Evolutionary conservation across 2,797 vertebrate genomes (phyloP).

Genomic region (Crocidura indochinensis): DNA sequence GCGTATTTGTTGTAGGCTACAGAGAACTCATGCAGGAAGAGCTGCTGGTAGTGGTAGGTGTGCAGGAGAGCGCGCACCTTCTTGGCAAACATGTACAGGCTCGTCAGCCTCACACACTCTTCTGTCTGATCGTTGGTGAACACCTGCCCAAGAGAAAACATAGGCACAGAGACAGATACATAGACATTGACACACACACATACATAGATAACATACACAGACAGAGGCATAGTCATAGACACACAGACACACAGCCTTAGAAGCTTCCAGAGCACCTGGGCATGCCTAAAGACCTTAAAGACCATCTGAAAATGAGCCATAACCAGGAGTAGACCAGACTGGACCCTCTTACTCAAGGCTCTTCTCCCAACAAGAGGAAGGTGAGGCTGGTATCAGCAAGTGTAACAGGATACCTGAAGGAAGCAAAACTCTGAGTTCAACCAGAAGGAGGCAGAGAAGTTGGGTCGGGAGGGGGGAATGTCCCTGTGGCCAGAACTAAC

Average conservation of each 20-base stretch:
- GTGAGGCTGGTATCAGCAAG: no score
- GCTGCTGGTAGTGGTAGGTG: conserved; percentile 99
- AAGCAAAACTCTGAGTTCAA: no score
- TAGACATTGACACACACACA: no score
- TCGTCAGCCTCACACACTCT: conserved; percentile 95
- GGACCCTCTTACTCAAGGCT: not conserved
- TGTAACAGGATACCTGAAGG: no score
- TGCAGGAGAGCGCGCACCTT: conserved; percentile 95
- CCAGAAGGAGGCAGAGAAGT: no score
- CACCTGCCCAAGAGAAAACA: conserved; percentile 89
- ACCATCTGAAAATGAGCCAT: not conserved
- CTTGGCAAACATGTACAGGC: conserved; percentile 96
- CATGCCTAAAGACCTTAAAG: not conserved
- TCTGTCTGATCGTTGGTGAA: conserved; percentile 90
- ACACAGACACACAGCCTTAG: not conserved
- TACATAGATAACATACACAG: no score
- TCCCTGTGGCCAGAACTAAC: no score
- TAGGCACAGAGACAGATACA: no score
- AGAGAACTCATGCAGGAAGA: conserved; percentile 97
- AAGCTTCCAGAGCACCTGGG: not conserved
- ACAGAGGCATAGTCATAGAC: no score
- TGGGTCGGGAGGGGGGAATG: no score
- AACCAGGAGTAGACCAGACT: not conserved
- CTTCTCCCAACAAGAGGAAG: no score
- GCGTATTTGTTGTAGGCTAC: conserved; percentile 96